Evolutionary conservation across 2,113 vertebrate species (phyloP).

Genomic region (Eptatretus burgeri): DNA sequence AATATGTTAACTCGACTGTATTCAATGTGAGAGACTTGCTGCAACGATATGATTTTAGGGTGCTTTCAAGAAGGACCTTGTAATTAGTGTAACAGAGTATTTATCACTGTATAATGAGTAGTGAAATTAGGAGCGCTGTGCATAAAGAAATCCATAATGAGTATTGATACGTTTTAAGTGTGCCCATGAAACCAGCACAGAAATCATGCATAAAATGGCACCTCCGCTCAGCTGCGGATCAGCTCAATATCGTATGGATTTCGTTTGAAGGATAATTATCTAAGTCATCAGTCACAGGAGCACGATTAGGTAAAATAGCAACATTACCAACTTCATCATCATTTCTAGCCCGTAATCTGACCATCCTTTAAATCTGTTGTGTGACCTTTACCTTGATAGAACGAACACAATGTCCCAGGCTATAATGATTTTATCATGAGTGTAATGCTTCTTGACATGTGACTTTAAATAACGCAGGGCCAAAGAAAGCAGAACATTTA

Average conservation of each 20-base stretch:
- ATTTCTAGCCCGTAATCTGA: constrained; percentile 5
- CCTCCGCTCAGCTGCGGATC: not conserved
- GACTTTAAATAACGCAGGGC: not conserved
- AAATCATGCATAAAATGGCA: constrained; percentile 5
- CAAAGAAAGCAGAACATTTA: constrained; percentile 7
- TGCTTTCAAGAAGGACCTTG: constrained; percentile 1
- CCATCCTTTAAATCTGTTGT: constrained; percentile 6
- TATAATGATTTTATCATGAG: constrained; percentile 5
- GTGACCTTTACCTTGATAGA: constrained; percentile 6
- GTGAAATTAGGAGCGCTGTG: not conserved
- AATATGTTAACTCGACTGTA: no score
- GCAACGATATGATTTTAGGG: not conserved
- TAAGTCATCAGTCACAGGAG: constrained; percentile 5
- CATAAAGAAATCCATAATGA: constrained; percentile 6
- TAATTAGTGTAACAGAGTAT: constrained; percentile 1
- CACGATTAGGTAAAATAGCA: constrained; percentile 6
- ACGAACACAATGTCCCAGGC: not conserved
- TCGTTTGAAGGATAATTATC: constrained; percentile 4
- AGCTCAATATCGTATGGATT: constrained; percentile 6
- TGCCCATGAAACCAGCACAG: not conserved
- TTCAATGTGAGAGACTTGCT: no score
- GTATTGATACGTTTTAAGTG: constrained; percentile 6
- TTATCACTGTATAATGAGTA: constrained; percentile 4
- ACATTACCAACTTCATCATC: constrained; percentile 6
- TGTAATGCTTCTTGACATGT: constrained; percentile 1